Evolutionary conservation across 2,797 vertebrate species (phyloP).

Genomic region (Hypotaenidia okinawae): DNA sequence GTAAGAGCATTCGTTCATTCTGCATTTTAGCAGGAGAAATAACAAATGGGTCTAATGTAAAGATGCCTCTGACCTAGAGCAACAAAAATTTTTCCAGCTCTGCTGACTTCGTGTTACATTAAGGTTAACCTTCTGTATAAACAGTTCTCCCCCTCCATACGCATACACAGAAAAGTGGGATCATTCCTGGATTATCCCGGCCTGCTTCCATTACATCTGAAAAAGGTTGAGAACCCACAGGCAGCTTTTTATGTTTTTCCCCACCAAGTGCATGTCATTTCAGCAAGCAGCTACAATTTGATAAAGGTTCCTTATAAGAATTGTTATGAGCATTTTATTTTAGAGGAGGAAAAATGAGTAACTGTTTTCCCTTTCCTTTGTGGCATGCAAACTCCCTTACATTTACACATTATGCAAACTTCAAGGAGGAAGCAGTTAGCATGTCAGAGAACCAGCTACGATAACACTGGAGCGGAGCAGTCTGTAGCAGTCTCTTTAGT

Average conservation of each 20-base stretch:
- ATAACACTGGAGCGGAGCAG: conserved; percentile 16
- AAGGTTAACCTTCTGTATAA: not conserved
- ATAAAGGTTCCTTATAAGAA: conserved; percentile 32
- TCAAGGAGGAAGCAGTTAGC: conserved; percentile 38
- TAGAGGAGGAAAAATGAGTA: conserved; percentile 15
- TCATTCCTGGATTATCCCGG: not conserved
- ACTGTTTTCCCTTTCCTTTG: not conserved
- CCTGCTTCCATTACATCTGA: not conserved
- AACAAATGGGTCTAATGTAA: not conserved
- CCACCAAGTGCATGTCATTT: not conserved
- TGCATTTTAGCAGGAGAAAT: not conserved
- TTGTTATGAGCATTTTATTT: conserved; percentile 61
- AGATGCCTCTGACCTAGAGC: not conserved
- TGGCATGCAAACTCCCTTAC: not conserved
- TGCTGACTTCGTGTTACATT: not conserved
- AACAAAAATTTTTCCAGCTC: not conserved
- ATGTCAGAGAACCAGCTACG: not conserved
- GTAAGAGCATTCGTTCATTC: not conserved
- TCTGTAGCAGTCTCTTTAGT: conserved; percentile 54
- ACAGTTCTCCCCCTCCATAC: not conserved
- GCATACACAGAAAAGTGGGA: not conserved
- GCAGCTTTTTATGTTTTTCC: not conserved
- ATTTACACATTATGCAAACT: conserved; percentile 23
- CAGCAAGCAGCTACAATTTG: conserved; percentile 7
- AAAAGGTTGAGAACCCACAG: not conserved